Evolutionary conservation across 2,888 invertebrate species (phyloP).

Genomic region (Alsophila aescularia): DNA sequence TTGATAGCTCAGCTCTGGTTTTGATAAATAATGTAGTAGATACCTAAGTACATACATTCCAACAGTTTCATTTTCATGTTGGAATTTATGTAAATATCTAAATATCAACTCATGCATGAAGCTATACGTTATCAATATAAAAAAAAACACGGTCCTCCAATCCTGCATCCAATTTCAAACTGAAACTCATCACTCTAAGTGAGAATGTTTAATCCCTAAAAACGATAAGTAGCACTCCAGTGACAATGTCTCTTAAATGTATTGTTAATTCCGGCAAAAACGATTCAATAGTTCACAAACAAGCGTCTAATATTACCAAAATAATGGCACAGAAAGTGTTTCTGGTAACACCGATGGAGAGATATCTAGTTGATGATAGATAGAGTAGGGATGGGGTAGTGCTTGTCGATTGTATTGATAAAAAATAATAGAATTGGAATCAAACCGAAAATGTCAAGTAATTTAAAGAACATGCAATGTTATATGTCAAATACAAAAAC

Average conservation of each 20-base stretch:
- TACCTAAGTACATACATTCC: no score
- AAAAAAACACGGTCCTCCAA: conserved; percentile 12
- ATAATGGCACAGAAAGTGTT: conserved; percentile 66
- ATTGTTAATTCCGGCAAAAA: conserved; percentile 30
- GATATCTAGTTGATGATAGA: conserved; percentile 29
- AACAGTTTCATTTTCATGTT: no score
- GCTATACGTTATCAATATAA: no score
- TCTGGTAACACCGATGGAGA: conserved; percentile 58
- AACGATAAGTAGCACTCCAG: conserved; percentile 32
- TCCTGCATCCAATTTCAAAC: conserved; percentile 25
- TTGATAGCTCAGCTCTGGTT: no score
- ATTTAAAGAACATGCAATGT: no score
- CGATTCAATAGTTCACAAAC: conserved; percentile 42
- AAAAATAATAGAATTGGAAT: no score
- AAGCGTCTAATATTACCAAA: conserved; percentile 57
- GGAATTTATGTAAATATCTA: no score
- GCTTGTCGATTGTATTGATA: conserved; percentile 20
- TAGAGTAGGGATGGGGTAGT: conserved; percentile 23
- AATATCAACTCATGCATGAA: background rate
- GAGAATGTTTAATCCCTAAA: conserved; percentile 38
- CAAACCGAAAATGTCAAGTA: no score
- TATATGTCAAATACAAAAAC: no score
- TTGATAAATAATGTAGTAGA: no score
- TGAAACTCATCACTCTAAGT: conserved; percentile 22
- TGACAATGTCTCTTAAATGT: conserved; percentile 32